Evolutionary conservation across 2,113 vertebrate species (phyloP).

Genomic region (Kryptolebias marmoratus): DNA sequence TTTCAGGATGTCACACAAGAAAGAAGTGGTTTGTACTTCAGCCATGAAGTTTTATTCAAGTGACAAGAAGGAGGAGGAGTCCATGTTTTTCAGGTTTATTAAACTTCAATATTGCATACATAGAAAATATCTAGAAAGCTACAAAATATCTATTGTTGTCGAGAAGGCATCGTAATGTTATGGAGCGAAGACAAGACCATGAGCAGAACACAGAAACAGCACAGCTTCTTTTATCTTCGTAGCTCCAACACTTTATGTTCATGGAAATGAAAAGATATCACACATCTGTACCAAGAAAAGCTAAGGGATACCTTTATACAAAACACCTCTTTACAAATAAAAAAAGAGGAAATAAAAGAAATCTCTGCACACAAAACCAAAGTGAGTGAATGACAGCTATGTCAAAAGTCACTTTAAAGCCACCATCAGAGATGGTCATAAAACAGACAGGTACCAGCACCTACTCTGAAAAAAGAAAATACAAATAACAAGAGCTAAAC

Average conservation of each 20-base stretch:
- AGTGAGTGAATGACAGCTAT: constrained; percentile 93
- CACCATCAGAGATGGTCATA: constrained; percentile 92
- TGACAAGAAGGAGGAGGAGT: constrained; percentile 18
- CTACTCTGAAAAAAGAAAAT: constrained; percentile 89
- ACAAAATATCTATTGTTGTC: constrained; percentile 99
- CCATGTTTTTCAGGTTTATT: constrained; percentile 88
- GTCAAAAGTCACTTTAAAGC: constrained; percentile 98
- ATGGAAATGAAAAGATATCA: constrained; percentile 96
- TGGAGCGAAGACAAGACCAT: constrained; percentile 98
- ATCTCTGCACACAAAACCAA: constrained; percentile 94
- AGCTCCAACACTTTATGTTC: constrained; percentile 93
- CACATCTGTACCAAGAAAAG: constrained; percentile 98
- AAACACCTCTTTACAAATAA: constrained; percentile 91
- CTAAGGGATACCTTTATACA: constrained; percentile 96
- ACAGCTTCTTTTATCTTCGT: constrained; percentile 78
- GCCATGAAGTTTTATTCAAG: not conserved
- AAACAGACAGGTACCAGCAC: constrained; percentile 96
- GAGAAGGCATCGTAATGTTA: constrained; percentile 99
- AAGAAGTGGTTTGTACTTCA: not conserved
- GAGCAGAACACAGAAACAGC: constrained; percentile 96
- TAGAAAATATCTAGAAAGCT: constrained; percentile 99
- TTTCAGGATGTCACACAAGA: too few relatives aligned
- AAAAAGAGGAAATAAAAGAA: constrained; percentile 82
- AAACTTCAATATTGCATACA: constrained; percentile 99
- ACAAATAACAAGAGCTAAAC: constrained; percentile 90